Conservation (phyloP, 2,888 invertebrate species). For the Nomada ferruginata region DNA sequence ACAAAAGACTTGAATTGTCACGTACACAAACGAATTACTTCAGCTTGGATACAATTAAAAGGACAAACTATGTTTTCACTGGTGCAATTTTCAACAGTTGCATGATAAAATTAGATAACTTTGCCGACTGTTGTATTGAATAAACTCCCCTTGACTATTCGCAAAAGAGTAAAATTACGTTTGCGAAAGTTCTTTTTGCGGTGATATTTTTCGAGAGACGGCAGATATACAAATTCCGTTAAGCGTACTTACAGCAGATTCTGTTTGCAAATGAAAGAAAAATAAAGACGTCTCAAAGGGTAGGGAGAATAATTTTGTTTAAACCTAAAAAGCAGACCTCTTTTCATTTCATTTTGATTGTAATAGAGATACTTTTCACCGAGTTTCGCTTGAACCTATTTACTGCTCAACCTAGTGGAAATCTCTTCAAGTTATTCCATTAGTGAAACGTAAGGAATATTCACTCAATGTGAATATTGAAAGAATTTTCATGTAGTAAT, state of each 20-base stretch:
- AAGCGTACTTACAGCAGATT: neutral
- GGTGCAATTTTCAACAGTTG: neutral
- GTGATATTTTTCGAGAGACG: neutral
- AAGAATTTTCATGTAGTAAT: too few relatives aligned
- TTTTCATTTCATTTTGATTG: neutral
- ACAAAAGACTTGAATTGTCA: too few relatives aligned
- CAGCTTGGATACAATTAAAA: neutral
- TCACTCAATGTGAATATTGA: neutral
- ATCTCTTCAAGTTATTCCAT: neutral
- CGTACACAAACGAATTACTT: too few relatives aligned
- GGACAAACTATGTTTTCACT: neutral
- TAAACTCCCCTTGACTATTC: neutral
- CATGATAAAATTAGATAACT: neutral
- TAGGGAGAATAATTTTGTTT: neutral
- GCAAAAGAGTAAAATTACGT: neutral
- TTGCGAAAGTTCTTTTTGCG: neutral
- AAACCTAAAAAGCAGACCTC: neutral
- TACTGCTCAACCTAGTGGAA: neutral
- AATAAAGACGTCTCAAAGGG: neutral
- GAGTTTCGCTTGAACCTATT: neutral
- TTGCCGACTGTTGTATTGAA: neutral
- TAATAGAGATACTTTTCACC: neutral
- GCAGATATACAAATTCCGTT: neutral
- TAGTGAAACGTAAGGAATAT: neutral
- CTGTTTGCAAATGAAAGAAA: constrained; percentile 3